phyloP scores from a whole-genome alignment of 2,113 vertebrate species.

The Datnioides undecimradiatus region DNA sequence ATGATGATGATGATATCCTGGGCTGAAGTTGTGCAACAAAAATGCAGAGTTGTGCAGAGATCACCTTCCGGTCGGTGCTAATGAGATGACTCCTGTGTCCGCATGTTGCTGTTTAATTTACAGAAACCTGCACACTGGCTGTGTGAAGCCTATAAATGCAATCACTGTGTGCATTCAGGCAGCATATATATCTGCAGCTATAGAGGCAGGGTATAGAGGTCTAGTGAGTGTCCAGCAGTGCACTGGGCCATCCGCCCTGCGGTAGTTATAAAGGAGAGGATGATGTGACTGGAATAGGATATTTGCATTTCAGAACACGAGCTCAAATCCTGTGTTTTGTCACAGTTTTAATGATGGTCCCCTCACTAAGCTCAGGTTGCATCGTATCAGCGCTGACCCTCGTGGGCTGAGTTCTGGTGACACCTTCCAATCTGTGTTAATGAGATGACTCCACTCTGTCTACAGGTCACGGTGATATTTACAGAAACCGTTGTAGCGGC shows the following conservation, averaged over 20 bases:
- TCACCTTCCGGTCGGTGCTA: slow-evolving; percentile 41
- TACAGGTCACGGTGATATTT: slow-evolving; percentile 80
- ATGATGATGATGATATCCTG: slow-evolving; percentile 56
- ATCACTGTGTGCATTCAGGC: slow-evolving; percentile 25
- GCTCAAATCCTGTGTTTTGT: slow-evolving; percentile 55
- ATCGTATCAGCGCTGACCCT: slow-evolving; percentile 61
- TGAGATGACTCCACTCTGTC: slow-evolving; percentile 78
- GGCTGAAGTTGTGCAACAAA: slow-evolving; percentile 30
- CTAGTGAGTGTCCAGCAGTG: slow-evolving; percentile 27
- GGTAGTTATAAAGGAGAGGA: slow-evolving; percentile 30
- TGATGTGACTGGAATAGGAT: slow-evolving; percentile 36
- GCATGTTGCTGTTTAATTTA: slow-evolving; percentile 43
- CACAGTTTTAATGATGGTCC: slow-evolving; percentile 69
- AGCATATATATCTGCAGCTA: slow-evolving; percentile 16
- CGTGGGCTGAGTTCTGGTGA: slow-evolving; percentile 56
- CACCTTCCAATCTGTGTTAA: slow-evolving; percentile 78
- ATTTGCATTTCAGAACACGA: slow-evolving; percentile 39
- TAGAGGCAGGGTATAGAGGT: background rate
- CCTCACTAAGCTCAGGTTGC: slow-evolving; percentile 53
- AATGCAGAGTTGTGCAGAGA: slow-evolving; percentile 23
- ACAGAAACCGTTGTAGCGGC: slow-evolving; percentile 67
- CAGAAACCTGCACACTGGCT: slow-evolving; percentile 20
- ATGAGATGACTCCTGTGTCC: slow-evolving; percentile 44
- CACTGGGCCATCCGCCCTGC: slow-evolving; percentile 19
- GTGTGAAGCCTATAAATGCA: slow-evolving; percentile 15